These are phyloP conservation scores for Morinoia aosen DNA, from an alignment of 2,888 invertebrate genomes.

Conservation along the genomic window DNA sequence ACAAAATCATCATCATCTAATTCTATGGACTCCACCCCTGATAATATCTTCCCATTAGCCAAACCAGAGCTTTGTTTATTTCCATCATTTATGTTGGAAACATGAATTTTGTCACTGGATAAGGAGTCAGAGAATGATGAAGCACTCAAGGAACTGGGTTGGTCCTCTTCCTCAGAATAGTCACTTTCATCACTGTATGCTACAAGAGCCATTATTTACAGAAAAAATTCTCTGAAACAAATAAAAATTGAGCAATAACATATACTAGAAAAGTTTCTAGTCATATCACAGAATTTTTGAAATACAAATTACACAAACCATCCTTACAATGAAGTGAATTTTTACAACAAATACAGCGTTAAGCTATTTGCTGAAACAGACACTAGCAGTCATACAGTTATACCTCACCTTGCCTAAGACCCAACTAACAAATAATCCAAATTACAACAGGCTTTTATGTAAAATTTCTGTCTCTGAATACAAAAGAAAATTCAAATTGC, in stretches of 20 bases:
- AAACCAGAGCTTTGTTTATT: background rate
- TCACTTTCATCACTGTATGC: conserved; percentile 67
- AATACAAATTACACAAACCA: too few species aligned
- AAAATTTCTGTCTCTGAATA: too few species aligned
- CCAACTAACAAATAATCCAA: too few species aligned
- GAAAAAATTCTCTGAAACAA: background rate
- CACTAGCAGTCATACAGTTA: too few species aligned
- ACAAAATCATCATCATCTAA: conserved; percentile 37
- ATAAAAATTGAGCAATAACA: background rate
- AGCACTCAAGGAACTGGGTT: background rate
- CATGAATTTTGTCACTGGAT: background rate
- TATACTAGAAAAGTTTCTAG: background rate
- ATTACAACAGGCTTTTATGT: too few species aligned
- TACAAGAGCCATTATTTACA: conserved; percentile 59
- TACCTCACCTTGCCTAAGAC: too few species aligned
- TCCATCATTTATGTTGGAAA: background rate
- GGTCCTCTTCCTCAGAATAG: conserved; percentile 57
- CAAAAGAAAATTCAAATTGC: too few species aligned
- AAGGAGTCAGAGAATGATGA: background rate
- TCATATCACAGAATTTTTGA: background rate
- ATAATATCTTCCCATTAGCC: background rate
- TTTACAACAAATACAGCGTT: too few species aligned
- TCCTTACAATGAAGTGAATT: too few species aligned
- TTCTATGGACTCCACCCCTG: background rate
- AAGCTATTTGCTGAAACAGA: too few species aligned